These are phyloP conservation scores for Dryas iulia DNA, from an alignment of 1,140 invertebrate species.

Conservation along the genomic window DNA sequence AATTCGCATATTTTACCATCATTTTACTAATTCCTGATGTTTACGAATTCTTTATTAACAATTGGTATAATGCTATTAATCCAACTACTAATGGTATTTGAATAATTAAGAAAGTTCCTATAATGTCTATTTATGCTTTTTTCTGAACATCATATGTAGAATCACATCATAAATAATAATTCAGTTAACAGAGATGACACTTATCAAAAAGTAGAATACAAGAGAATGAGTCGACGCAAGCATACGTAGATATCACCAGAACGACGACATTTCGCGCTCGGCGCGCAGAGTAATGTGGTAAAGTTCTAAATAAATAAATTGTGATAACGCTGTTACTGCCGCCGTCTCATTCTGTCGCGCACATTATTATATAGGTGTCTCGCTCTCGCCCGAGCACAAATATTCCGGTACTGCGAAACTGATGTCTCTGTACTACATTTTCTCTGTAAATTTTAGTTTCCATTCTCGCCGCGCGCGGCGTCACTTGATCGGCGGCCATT, in stretches of 20 bases:
- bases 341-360: constrained; percentile 22
- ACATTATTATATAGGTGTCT: not conserved
- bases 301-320: constrained; percentile 5
- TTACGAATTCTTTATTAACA: not conserved
- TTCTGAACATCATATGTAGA: not conserved
- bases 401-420: not conserved
- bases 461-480: constrained; percentile 46
- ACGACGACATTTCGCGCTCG: constrained; percentile 24
- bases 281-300: constrained; percentile 44
- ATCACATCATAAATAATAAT: not conserved
- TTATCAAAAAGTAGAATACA: constrained; percentile 26
- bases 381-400: constrained; percentile 13
- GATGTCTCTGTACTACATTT: constrained; percentile 43
- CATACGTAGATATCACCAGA: constrained; percentile 40
- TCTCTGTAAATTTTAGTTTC: constrained; percentile 53
- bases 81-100: not conserved
- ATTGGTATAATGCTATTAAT: not conserved
- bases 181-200: not conserved
- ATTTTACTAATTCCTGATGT: not conserved
- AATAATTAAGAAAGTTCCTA: not conserved
- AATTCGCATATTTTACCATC: not conserved
- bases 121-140: not conserved
- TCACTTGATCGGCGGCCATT: constrained; percentile 58
- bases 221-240: constrained; percentile 53
- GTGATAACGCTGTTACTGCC: constrained; percentile 1